Conservation (phyloP, 2,113 vertebrate species). For the Antidorcas marsupialis region DNA sequence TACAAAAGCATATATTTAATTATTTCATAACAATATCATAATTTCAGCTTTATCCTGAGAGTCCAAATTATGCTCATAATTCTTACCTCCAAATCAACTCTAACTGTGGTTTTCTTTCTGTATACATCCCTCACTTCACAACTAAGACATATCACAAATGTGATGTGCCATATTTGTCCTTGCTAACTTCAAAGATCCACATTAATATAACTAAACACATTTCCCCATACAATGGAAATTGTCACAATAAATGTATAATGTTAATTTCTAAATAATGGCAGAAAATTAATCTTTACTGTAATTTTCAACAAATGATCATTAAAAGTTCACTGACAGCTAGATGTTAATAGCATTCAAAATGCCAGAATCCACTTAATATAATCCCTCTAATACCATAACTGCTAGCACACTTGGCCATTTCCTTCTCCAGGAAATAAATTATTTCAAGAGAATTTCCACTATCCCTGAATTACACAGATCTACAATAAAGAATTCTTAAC, state of each 20-base stretch:
- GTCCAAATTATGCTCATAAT: background rate
- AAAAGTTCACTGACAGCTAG: background rate
- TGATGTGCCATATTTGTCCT: background rate
- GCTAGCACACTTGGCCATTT: background rate
- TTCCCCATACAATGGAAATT: background rate
- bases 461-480: background rate
- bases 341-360: background rate
- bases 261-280: background rate
- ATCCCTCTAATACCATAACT: background rate
- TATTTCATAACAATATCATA: constrained; percentile 15
- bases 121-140: background rate
- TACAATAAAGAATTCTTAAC: background rate
- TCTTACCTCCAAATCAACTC: background rate
- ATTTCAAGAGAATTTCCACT: background rate
- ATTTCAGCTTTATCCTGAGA: background rate
- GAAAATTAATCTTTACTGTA: background rate
- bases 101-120: background rate
- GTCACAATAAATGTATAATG: background rate
- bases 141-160: background rate
- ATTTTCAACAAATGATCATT: background rate
- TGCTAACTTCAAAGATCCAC: background rate
- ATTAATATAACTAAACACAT: background rate
- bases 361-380: background rate
- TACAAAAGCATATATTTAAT: background rate
- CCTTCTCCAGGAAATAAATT: background rate